Percentiles rank a stretch among this genome's conserved stretches.
These are phyloP conservation scores for Lycodopsis pacificus DNA, from an alignment of 2,797 vertebrate species.

Conservation along the genomic window DNA sequence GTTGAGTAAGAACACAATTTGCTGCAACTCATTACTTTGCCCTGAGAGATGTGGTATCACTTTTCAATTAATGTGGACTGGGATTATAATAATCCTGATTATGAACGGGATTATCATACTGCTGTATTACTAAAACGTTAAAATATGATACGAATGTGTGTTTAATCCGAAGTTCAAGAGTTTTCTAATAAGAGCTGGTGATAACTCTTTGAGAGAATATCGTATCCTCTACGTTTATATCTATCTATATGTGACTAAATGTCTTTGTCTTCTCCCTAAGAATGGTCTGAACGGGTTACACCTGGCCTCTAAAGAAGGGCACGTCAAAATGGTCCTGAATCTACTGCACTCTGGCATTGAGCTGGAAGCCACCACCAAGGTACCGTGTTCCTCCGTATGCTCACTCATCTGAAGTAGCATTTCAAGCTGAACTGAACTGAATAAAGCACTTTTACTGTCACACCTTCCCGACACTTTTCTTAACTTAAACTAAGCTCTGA, in stretches of 20 bases:
- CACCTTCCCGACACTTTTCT: not conserved
- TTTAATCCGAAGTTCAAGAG: not conserved
- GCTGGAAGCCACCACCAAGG: constrained; percentile 96
- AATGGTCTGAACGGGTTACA: constrained; percentile 97
- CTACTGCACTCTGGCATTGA: constrained; percentile 93
- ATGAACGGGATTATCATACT: constrained; percentile 21
- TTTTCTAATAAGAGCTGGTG: not conserved
- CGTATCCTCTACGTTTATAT: not conserved
- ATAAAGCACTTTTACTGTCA: not conserved
- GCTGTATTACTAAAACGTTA: not conserved
- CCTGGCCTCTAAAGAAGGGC: constrained; percentile 97
- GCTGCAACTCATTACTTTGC: constrained; percentile 28
- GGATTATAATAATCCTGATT: constrained; percentile 30
- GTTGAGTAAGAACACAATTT: not conserved
- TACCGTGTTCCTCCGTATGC: constrained; percentile 57
- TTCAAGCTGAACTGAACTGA: constrained; percentile 5
- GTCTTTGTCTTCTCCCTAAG: constrained; percentile 75
- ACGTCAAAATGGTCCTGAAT: constrained; percentile 97
- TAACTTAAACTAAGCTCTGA: not conserved
- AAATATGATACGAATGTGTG: not conserved
- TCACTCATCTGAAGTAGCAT: not conserved
- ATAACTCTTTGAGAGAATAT: not conserved
- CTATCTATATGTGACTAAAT: not conserved
- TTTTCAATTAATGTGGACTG: constrained; percentile 25
- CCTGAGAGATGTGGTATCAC: constrained; percentile 24